Base-by-base conservation (phyloP, 2,797 vertebrate species). In the Chelon labrosus region DNA sequence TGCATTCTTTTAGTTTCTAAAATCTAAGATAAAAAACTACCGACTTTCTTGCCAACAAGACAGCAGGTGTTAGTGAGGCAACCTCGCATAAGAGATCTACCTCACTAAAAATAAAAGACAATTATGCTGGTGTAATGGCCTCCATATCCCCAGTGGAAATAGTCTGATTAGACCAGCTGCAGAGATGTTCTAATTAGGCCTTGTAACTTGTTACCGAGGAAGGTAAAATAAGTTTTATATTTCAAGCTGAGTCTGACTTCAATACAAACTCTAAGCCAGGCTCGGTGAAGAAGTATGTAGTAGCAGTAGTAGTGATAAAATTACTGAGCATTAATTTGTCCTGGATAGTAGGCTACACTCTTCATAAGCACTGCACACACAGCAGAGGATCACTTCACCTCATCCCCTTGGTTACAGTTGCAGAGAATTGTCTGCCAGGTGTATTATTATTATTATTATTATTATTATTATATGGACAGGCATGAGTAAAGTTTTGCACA, bases 41-140 rank as follows among this genome's bases (percentile, higher is more conserved):
- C 57, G 35, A n/a, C 65, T 52, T 46, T 57, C 66, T 69, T 53
- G n/a, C 38, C 42, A 61, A 66, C 46, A 66, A 61, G 42, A 83
- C 51, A 87, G 75, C 65, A 73, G 60, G 71, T 74, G 63, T 62
- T 79, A 71, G 49, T 75, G 70, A 55, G 47, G 59, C 74, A 79
- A 63, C 83, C 78, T 64, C 49, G 63, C 85, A 86, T 83, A 88
- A 90, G 85, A 88, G 82, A 89, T 92, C 79, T 85, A 86, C 80
- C 75, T 90, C 84, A 80, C 94, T 95, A 94, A 94, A 95, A 94
- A 95, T 95, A 95, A 94, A 94, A 94, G 75, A 94, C 90, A 94
- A 95, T 95, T 94, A 95, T 60, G 59, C 83, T 75, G 83, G 57
- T 82, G 63, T 94, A 95, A 94, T 95, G 91, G 87, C 88, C 86